Evolutionary conservation across 2,888 invertebrate species (phyloP).

Genomic region (Drosophila multiciliata): DNA sequence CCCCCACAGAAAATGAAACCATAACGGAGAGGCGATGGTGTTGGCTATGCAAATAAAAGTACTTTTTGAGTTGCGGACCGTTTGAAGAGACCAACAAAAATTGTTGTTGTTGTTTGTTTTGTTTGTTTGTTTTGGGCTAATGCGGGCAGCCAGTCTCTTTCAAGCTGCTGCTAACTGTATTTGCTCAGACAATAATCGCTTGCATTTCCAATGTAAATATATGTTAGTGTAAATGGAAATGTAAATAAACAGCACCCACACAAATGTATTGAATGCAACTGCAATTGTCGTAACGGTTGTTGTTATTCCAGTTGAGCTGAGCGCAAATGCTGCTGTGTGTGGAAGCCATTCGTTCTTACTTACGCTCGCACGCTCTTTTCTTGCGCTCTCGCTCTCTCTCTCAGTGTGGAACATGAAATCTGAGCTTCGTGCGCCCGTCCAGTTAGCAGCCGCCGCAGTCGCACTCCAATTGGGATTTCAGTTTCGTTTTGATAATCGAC

Average conservation of each 20-base stretch:
- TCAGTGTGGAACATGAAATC: constrained; percentile 66
- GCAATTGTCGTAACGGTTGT: constrained; percentile 48
- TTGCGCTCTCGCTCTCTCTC: not conserved
- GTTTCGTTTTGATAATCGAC: constrained; percentile 67
- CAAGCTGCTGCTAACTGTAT: constrained; percentile 40
- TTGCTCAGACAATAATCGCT: constrained; percentile 63
- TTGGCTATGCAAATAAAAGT: constrained; percentile 63
- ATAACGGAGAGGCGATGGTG: not conserved
- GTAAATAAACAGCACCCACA: constrained; percentile 64
- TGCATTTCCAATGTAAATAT: constrained; percentile 73
- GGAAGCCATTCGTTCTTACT: constrained; percentile 48
- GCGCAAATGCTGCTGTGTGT: constrained; percentile 34
- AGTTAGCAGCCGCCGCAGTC: constrained; percentile 48
- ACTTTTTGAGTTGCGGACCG: constrained; percentile 33
- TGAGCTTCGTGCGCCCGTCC: constrained; percentile 71
- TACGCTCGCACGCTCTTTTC: constrained; percentile 6
- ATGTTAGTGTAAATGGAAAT: constrained; percentile 43
- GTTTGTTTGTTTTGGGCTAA: constrained; percentile 58
- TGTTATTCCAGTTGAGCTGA: constrained; percentile 56
- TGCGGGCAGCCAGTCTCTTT: constrained; percentile 59
- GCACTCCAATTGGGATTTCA: constrained; percentile 59
- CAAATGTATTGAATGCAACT: constrained; percentile 39
- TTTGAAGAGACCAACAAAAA: constrained; percentile 47
- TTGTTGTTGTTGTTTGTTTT: constrained; percentile 25
- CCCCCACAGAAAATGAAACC: constrained; percentile 1